Evolutionary conservation across 2,888 invertebrate genomes (phyloP), one percentile per base, ranked within the genome.

Genomic region (Auanema sp.): DNA sequence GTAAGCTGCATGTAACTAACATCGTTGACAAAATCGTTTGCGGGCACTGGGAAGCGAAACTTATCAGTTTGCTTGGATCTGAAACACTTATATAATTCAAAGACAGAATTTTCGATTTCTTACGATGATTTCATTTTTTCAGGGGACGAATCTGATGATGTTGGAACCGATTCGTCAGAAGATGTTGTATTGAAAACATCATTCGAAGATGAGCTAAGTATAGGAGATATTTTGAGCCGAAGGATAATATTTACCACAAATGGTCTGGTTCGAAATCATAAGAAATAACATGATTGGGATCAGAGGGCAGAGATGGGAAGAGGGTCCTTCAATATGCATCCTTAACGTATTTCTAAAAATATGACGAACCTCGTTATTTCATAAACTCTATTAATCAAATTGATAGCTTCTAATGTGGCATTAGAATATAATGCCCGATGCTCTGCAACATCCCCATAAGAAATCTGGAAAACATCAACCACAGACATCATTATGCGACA

Each of bases 71-170:
- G 24, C 21, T 4, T 11, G 24, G 11, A n/a, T 50, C 50, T 50
- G 16, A 50, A 50, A 16, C 5, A 50, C 2, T 23, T n/a, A 23
- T 11, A 33, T 1, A 10, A 16, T n/a, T n/a, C 33, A 8, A 33
- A 33, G 33, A 8, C 8, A 8, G 8, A 33, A 5, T 5, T 8
- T 33, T 5, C 8, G 3, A 33, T 33, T 8, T 5, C 8, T 33
- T 33, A 33, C 33, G 33, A 5, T 5, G 33, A 8, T 33, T 33
- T 33, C 53, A 16, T 25, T 12, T 60, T 53, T 55, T 60, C 55
- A 33, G 60, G 60, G 12, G 60, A 54, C 1, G 54, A 60, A 24
- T 60, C 60, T 1, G 60, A 53, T 14, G 60, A 60, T 10, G 60
- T 47, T 33, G 33, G 33, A 5, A 33, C 33, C 33, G 33, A 33